Conservation (phyloP, 2,888 invertebrate genomes). For the Nephrocerus scutellatus region DNA sequence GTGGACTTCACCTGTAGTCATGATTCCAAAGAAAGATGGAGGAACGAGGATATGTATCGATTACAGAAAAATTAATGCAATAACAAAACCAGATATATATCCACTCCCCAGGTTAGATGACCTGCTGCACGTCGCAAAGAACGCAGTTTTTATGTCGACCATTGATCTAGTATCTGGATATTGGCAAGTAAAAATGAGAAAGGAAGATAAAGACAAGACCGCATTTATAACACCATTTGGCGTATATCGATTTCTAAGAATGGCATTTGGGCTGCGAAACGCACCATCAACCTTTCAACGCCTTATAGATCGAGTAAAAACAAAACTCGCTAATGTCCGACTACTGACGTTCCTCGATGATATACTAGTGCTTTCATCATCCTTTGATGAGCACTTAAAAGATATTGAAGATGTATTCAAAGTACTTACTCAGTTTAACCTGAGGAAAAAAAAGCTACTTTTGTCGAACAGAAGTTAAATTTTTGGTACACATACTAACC, state of each 20-base stretch:
- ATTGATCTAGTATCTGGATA: constrained; percentile 39
- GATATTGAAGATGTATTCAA: constrained; percentile 27
- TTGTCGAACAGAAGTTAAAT: constrained; percentile 25
- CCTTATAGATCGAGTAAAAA: constrained; percentile 30
- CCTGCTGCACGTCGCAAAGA: constrained; percentile 31
- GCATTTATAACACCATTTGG: constrained; percentile 36
- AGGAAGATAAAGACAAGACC: constrained; percentile 32
- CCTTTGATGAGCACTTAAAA: constrained; percentile 26
- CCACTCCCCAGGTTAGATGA: too few relatives aligned
- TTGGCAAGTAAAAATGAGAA: constrained; percentile 33
- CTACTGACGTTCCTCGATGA: constrained; percentile 32
- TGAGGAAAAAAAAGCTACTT: constrained; percentile 29
- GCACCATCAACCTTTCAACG: constrained; percentile 33
- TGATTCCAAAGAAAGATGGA: too few relatives aligned
- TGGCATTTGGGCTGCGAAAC: constrained; percentile 36
- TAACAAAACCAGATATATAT: too few relatives aligned
- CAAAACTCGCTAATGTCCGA: constrained; percentile 15
- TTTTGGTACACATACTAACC: constrained; percentile 31
- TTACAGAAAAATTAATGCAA: too few relatives aligned
- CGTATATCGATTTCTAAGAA: constrained; percentile 30
- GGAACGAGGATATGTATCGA: too few relatives aligned
- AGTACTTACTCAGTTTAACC: constrained; percentile 20
- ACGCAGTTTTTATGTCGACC: constrained; percentile 35
- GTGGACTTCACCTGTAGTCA: too few relatives aligned
- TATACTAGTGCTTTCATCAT: constrained; percentile 26